Base-by-base conservation (phyloP, 2,888 invertebrate species). In the Drosophila kokeensis region DNA sequence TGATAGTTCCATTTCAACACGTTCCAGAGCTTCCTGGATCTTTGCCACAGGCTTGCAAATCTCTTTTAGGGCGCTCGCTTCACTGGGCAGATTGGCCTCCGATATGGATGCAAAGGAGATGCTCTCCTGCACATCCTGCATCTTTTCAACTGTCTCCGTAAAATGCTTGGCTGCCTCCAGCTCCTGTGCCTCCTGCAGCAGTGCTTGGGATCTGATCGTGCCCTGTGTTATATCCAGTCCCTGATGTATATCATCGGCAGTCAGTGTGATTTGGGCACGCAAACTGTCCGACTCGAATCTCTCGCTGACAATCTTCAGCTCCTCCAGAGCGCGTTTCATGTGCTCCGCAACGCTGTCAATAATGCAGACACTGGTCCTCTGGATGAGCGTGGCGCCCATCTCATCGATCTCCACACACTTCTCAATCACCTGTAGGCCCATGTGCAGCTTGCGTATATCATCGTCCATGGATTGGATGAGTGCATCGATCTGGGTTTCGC, bases 331-430 rank as follows among this genome's bases (percentile, higher is more conserved):
- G 54, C 94, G 93, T 55, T 95, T 94, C 75, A 96, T 92, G 73
- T 95, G 94, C 53, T 93, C 92, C 4, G 95, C 94, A 67, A 95
- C 94, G 30, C 94, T 94, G 81, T 95, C 95, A 65, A 96, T 93
- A 69, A 96, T 94, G 80, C 95, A 95, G 18, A 95, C 94, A 90
- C 96, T 96, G 0, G 96, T 96, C 87, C 95, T 94, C 87, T 96
- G 95, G 2, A 96, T 95, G 11, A 96, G 92, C 0, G 96, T 96
- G 63, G 95, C 95, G 15, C 95, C 95, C 42, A 95, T 95, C 79
- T 95, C 95, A 91, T 95, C 95, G 78, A 95, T 94, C 82, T 95
- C 95, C 42, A 95, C 94, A 86, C 96, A 96, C 90, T 95, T 95
- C 91, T 96, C 95, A 42, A 96, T 94, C 2, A 95, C 94, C 24